Evolutionary conservation across 2,888 invertebrate genomes (phyloP).

Genomic region (Bhutanitis thaidina): DNA sequence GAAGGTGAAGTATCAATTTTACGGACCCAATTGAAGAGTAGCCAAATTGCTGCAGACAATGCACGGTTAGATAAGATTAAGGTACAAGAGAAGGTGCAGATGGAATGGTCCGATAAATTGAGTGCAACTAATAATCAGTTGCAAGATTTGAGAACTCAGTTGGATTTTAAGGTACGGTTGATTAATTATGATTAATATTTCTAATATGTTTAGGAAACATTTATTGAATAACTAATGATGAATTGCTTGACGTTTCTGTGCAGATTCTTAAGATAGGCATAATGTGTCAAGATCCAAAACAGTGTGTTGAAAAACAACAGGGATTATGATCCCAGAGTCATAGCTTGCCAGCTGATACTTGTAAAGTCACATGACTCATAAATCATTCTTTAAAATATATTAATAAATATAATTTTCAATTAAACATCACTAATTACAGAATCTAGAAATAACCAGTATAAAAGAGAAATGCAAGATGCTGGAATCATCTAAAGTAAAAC

Average conservation of each 20-base stretch:
- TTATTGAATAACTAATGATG: too few relatives aligned
- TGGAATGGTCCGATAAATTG: conserved; percentile 75
- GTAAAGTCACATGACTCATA: too few relatives aligned
- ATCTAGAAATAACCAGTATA: conserved; percentile 78
- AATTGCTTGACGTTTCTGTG: too few relatives aligned
- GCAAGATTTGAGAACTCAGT: conserved; percentile 66
- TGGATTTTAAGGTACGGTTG: conserved; percentile 76
- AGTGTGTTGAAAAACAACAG: too few relatives aligned
- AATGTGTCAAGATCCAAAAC: too few relatives aligned
- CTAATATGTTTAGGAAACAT: too few relatives aligned
- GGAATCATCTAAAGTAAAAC: conserved; percentile 62
- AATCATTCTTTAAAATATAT: too few relatives aligned
- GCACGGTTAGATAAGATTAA: conserved; percentile 65
- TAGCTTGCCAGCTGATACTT: too few relatives aligned
- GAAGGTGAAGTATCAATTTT: conserved; percentile 80
- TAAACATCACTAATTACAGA: conserved; percentile 49
- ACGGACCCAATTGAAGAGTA: conserved; percentile 72
- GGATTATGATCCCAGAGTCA: too few relatives aligned
- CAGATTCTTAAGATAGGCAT: too few relatives aligned
- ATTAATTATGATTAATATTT: too few relatives aligned
- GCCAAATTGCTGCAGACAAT: conserved; percentile 61
- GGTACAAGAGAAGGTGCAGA: conserved; percentile 65
- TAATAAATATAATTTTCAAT: too few relatives aligned
- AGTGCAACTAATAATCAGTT: conserved; percentile 56
- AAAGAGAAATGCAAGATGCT: conserved; percentile 75